Evolutionary conservation across 2,888 invertebrate species (phyloP), one percentile per base, ranked within the genome.

Genomic region (Amorpha juglandis): DNA sequence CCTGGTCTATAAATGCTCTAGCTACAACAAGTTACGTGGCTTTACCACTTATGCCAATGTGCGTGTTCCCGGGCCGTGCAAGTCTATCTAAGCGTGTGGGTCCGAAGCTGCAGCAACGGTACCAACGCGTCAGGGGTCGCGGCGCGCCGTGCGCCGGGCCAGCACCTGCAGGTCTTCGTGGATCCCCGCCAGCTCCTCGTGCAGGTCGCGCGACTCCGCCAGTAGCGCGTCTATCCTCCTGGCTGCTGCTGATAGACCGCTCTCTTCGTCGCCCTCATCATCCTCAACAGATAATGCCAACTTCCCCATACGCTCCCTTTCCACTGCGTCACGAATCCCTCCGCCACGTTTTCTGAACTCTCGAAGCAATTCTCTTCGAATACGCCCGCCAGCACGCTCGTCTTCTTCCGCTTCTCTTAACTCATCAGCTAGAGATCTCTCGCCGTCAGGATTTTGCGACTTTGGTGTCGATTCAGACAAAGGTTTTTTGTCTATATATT

Each of bases 111-210:
- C 75, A 75, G 74, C 77, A 78, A 80, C 78, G 84, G 89, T 90
- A 90, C 91, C 86, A 87, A 90, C 91, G 88, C 88, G 87, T 90
- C 89, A 91, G 81, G 79, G 79, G 86, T 84, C 74, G 82, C 82
- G 81, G 84, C 86, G 86, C 70, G 87, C 78, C 81, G 87, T 83
- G 84, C 92, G 92, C 76, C 87, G 86, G 71, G 88, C 90, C 86
- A 93, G 92, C 92, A 94, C 94, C 91, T 94, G 93, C 83, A 94
- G 88, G 88, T 93, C 93, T 69, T 88, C 85, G 74, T 92, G 91
- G 79, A 93, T 93, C 78, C 84, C 91, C 11, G 90, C 89, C 79
- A 94, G 83, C 85, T 92, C 90, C 72, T 80, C 84, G 84, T 92
- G 92, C 74, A 94, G 85, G 67, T 82, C 84, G 27, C 91, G 82